Evolutionary conservation across 1,140 invertebrate genomes (phyloP).

Genomic region (Eueides isabella): DNA sequence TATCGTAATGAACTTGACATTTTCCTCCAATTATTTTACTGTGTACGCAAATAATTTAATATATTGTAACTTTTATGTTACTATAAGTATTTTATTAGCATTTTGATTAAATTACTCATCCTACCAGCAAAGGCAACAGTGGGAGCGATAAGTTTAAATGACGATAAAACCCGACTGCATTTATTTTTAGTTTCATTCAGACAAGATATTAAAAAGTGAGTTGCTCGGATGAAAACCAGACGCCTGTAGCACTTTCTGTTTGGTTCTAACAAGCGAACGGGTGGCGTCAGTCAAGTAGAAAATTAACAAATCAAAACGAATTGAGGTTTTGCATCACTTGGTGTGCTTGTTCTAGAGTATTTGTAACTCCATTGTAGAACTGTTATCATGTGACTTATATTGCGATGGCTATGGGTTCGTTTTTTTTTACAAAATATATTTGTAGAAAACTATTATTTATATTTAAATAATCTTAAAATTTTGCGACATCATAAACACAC

Average conservation of each 20-base stretch:
- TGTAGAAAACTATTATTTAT: too few relatives aligned
- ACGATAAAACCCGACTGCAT: not conserved
- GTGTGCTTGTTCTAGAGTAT: not conserved
- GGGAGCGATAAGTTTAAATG: conserved; percentile 4
- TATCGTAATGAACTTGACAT: not conserved
- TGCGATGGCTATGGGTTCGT: too few relatives aligned
- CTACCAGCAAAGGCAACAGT: not conserved
- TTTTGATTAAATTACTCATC: not conserved
- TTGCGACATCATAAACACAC: too few relatives aligned
- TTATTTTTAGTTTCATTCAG: conserved; percentile 20
- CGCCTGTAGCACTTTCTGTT: conserved; percentile 2
- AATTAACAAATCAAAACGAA: conserved; percentile 44
- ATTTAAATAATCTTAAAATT: too few relatives aligned
- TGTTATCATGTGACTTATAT: too few relatives aligned
- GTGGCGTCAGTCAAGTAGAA: conserved; percentile 41
- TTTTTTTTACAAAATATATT: too few relatives aligned
- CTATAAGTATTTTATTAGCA: not conserved
- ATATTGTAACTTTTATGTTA: not conserved
- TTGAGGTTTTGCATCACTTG: conserved; percentile 39
- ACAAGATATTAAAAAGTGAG: conserved; percentile 4
- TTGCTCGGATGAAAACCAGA: conserved; percentile 4
- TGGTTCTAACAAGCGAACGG: conserved; percentile 5
- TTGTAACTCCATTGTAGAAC: not conserved
- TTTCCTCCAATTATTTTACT: not conserved
- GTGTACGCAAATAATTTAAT: not conserved